Conservation (phyloP, 2,113 vertebrate genomes). For the Micronycteris hirsuta region DNA sequence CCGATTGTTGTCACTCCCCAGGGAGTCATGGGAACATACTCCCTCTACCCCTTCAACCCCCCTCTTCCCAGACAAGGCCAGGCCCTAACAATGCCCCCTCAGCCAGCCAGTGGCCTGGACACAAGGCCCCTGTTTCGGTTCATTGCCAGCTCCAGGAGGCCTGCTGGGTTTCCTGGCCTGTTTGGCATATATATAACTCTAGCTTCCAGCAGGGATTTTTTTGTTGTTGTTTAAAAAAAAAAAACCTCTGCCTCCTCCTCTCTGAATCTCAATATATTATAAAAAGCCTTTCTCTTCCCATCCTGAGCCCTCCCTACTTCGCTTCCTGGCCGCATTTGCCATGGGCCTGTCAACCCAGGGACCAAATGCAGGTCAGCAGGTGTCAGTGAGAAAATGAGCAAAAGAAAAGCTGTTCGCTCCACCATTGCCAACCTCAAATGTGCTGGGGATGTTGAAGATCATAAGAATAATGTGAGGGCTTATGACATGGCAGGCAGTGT, state of each 20-base stretch:
- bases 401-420: not conserved
- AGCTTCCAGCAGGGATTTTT: conserved; percentile 60
- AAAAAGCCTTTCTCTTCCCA: conserved; percentile 31
- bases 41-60: conserved; percentile 41
- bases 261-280: conserved; percentile 67
- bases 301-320: not conserved
- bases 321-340: not conserved
- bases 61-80: conserved; percentile 71
- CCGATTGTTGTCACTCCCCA: conserved; percentile 74
- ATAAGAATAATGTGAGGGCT: not conserved
- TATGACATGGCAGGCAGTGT: not conserved
- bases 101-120: conserved; percentile 81
- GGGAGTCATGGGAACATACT: conserved; percentile 79
- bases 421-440: not conserved
- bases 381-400: conserved; percentile 45
- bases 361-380: conserved; percentile 65
- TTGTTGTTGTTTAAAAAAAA: not conserved
- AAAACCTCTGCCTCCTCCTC: conserved; percentile 34
- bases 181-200: conserved; percentile 66
- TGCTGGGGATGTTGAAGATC: not conserved
- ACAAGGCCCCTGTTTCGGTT: conserved; percentile 81
- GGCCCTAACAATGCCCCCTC: conserved; percentile 81
- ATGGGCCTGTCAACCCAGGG: conserved; percentile 32
- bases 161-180: conserved; percentile 66
- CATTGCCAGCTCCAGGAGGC: conserved; percentile 61